Conservation (phyloP, 2,113 vertebrate species). For the Xyrauchen texanus region DNA sequence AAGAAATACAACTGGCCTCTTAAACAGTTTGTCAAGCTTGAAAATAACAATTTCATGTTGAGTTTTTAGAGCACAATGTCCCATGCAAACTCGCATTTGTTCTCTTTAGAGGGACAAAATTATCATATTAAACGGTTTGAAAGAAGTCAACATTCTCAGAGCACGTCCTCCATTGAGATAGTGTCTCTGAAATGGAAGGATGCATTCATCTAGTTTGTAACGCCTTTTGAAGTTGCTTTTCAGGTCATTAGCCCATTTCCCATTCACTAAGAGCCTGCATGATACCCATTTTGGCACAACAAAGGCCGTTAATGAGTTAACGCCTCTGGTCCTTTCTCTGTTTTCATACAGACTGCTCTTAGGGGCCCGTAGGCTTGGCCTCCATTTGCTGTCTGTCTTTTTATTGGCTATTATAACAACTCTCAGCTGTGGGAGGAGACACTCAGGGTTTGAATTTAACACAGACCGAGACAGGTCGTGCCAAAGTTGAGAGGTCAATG, state of each 20-base stretch:
- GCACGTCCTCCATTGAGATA: constrained; percentile 39
- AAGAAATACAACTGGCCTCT: background rate
- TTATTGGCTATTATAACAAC: constrained; percentile 75
- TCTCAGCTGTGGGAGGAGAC: constrained; percentile 85
- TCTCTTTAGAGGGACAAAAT: constrained; percentile 25
- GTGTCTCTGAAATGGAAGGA: constrained; percentile 48
- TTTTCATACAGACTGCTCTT: constrained; percentile 47
- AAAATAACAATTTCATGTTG: background rate
- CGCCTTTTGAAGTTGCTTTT: constrained; percentile 62
- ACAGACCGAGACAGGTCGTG: constrained; percentile 72
- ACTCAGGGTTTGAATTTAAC: constrained; percentile 72
- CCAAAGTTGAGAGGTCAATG: constrained; percentile 81
- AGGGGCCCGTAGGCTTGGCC: constrained; percentile 44
- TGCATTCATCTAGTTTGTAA: constrained; percentile 55
- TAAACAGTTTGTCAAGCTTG: constrained; percentile 10
- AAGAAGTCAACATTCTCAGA: constrained; percentile 42
- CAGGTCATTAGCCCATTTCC: constrained; percentile 64
- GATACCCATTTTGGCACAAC: constrained; percentile 61
- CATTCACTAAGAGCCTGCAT: constrained; percentile 57
- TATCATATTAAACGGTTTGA: constrained; percentile 46
- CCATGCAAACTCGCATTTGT: constrained; percentile 22
- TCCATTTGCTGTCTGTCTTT: constrained; percentile 57
- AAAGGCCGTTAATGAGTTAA: constrained; percentile 65
- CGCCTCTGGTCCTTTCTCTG: constrained; percentile 61
- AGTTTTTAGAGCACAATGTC: constrained; percentile 19